Evolutionary conservation across 2,797 vertebrate genomes (phyloP), one percentile per base, ranked within the genome.

Genomic region (Neosilurus mollespiculum): DNA sequence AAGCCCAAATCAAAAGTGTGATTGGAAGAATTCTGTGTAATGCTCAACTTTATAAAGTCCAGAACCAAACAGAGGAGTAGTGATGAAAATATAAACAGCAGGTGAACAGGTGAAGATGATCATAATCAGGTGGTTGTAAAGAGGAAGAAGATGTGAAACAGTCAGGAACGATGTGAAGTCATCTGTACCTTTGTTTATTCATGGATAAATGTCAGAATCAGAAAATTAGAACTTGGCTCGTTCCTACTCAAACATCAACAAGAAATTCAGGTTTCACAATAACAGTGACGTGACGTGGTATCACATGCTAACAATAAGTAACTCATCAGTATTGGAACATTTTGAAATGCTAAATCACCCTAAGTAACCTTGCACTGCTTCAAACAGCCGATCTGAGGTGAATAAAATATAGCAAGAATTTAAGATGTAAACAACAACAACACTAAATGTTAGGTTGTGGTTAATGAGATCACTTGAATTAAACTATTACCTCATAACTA

Each of bases 281-380:
- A 51, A 49, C 37, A 22, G 22, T 51, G 30, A 73, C 8, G 12
- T 80, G 69, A 58, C n/a, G 56, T n/a, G 56, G 2, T 14, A 43
- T 61, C 73, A 61, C 59, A 65, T 65, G 43, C 61, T 51, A 78
- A 14, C 58, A 78, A 78, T 78, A 78, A 51, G 14, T 64, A 64
- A 78, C 59, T 64, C 18, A 30, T 9, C 37, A 51, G 76, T 10
- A 15, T 37, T 64, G 4, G 24, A 78, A 65, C 43, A 12, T 65
- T 59, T 2, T 15, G 7, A 2, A 69, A 72, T 78, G 84, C 66
- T 82, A 73, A 82, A 30, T 71, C 84, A 82, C 51, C 14, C 26
- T 85, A 73, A 82, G 66, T 72, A 64, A 43, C 24, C 37, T 15
- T 62, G 14, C 9, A 22, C 15, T 62, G 14, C 14, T 26, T 61